Evolutionary conservation across 2,888 invertebrate species (phyloP).

Genomic region (Polietes domitor): DNA sequence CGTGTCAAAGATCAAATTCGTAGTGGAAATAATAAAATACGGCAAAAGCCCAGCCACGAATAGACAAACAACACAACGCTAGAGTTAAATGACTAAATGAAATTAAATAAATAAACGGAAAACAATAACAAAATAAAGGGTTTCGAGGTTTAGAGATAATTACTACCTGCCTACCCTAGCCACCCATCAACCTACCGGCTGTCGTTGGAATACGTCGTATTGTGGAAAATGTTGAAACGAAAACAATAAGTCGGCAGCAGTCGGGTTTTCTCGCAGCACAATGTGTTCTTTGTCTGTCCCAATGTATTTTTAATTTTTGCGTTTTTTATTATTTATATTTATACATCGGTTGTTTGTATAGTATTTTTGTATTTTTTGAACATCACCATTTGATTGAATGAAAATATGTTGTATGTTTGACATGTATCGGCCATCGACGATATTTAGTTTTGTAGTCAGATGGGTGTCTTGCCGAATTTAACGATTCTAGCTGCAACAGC

Average conservation of each 20-base stretch:
- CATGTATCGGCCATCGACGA: no score
- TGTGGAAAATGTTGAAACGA: not conserved
- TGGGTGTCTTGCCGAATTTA: no score
- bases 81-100: constrained; percentile 40
- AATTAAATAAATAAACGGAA: constrained; percentile 39
- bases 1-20: constrained; percentile 78
- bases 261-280: not conserved
- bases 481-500: no score
- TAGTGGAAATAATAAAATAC: constrained; percentile 56
- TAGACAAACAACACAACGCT: constrained; percentile 23
- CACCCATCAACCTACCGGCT: not conserved
- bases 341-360: no score
- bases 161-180: not conserved
- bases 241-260: not conserved
- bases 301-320: no score
- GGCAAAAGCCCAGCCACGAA: constrained; percentile 38
- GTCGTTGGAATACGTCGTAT: no score
- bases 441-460: no score
- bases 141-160: not conserved
- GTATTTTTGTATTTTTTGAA: not conserved
- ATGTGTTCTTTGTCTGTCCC: not conserved
- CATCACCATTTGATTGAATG: not conserved
- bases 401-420: no score
- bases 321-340: no score
- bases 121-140: constrained; percentile 33